phyloP scores from a whole-genome alignment of 2,797 vertebrate genomes.

The Rhadinocentrus ornatus region DNA sequence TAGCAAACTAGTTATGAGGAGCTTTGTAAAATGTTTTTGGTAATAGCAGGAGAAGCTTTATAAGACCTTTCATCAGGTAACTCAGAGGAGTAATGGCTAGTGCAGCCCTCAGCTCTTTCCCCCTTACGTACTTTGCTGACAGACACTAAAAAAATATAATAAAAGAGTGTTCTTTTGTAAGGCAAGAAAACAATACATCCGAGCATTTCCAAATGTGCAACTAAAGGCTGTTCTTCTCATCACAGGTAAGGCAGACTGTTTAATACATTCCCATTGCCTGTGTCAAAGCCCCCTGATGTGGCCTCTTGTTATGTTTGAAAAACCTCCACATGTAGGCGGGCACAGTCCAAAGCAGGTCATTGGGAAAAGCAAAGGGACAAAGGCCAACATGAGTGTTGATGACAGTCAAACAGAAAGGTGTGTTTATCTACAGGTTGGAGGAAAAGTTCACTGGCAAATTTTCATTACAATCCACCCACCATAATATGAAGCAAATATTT shows the following conservation, averaged over 20 bases:
- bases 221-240: constrained; percentile 59
- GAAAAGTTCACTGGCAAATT: constrained; percentile 28
- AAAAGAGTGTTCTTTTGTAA: constrained; percentile 58
- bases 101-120: constrained; percentile 69
- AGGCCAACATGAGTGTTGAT: constrained; percentile 47
- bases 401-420: constrained; percentile 34
- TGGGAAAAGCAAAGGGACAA: constrained; percentile 46
- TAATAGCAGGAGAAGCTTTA: constrained; percentile 20
- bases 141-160: constrained; percentile 66
- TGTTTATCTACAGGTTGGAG: constrained; percentile 38
- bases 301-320: constrained; percentile 48
- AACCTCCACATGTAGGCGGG: constrained; percentile 23
- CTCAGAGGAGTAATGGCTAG: constrained; percentile 56
- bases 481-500: constrained; percentile 17
- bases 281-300: constrained; percentile 45
- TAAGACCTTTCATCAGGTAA: constrained; percentile 57
- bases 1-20: constrained; percentile 5
- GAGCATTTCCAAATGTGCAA: constrained; percentile 70
- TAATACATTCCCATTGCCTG: constrained; percentile 44
- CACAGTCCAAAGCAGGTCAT: constrained; percentile 41
- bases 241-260: constrained; percentile 35
- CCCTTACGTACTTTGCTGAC: constrained; percentile 73
- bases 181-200: constrained; percentile 66
- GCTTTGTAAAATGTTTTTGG: constrained; percentile 14
- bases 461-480: background rate